Conservation (phyloP, 2,888 invertebrate genomes). For the Ctenicera cuprea region DNA sequence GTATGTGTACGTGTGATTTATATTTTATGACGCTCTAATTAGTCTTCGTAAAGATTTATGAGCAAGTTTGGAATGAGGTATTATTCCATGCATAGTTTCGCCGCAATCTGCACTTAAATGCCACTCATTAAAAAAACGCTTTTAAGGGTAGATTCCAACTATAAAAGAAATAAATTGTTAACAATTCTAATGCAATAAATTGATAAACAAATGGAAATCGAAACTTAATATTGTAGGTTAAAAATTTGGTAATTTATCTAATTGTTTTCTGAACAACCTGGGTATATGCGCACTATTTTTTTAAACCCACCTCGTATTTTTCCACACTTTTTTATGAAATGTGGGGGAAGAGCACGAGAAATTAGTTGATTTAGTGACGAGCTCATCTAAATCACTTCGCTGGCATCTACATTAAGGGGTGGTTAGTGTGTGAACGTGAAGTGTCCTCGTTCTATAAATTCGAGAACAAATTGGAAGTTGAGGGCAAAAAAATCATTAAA, state of each 20-base stretch:
- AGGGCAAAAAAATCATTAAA: slow-evolving; percentile 37
- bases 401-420: slow-evolving; percentile 2
- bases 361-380: slow-evolving; percentile 6
- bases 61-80: background rate
- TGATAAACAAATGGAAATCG: too few species aligned
- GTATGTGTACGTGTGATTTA: slow-evolving; percentile 8
- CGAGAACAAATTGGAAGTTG: slow-evolving; percentile 32
- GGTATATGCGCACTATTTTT: background rate
- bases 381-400: slow-evolving; percentile 6
- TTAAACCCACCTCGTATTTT: too few species aligned
- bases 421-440: slow-evolving; percentile 5
- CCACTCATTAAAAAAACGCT: too few species aligned
- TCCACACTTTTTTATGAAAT: too few species aligned
- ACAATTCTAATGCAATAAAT: too few species aligned
- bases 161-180: too few species aligned
- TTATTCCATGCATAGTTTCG: too few species aligned
- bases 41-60: slow-evolving; percentile 15
- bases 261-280: background rate
- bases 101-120: too few species aligned
- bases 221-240: too few species aligned
- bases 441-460: slow-evolving; percentile 8
- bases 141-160: too few species aligned
- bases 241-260: too few species aligned
- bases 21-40: slow-evolving; percentile 26
- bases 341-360: background rate